Evolutionary conservation across 2,888 invertebrate species (phyloP), one percentile per base, ranked within the genome.

Genomic region (Sminthurinus aureus): DNA sequence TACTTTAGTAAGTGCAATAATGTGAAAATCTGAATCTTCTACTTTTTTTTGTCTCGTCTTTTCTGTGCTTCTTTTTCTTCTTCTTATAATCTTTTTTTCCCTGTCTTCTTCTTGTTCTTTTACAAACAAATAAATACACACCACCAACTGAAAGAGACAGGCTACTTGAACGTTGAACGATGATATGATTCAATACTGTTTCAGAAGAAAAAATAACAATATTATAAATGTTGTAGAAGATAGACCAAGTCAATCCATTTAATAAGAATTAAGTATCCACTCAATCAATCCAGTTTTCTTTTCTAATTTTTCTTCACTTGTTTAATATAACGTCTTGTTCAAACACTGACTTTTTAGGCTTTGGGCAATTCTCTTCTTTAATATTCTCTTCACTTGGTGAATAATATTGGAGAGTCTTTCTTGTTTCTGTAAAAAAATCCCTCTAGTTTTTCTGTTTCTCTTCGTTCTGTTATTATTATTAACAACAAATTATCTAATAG

Each of bases 211-310:
- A 38, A 38, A 38, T 38, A 38, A 38, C 6, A 38, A 38, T 38
- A 38, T 38, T 38, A 38, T 38, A 38, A 58, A 67, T 67, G 38
- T 13, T 71, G 52, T 71, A 52, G 67, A 78, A 66, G 51, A 20
- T 50, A 80, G 6, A 80, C 71, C 80, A 52, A 38, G 15, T n/a
- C n/a, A n/a, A n/a, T 80, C 52, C 71, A 80, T 58, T 0, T 58
- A 58, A 13, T 58, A 18, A 13, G 58, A 58, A 58, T 80, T 80
- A 71, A 18, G 38, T 24, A 80, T 80, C 80, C 71, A 80, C 80
- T 80, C 80, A 80, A 80, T 80, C 80, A 80, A 80, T 80, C 80
- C 80, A 80, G 71, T 80, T 80, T 73, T 38, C 20, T 20, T 67
- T 71, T 73, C 22, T 79, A 51, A 26, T 66, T 20, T 78, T 20